A percentile compares a stretch with the other conserved stretches of the same genome.
Conservation (phyloP, 2,113 vertebrate species). For the Ancistrus triradiatus region DNA sequence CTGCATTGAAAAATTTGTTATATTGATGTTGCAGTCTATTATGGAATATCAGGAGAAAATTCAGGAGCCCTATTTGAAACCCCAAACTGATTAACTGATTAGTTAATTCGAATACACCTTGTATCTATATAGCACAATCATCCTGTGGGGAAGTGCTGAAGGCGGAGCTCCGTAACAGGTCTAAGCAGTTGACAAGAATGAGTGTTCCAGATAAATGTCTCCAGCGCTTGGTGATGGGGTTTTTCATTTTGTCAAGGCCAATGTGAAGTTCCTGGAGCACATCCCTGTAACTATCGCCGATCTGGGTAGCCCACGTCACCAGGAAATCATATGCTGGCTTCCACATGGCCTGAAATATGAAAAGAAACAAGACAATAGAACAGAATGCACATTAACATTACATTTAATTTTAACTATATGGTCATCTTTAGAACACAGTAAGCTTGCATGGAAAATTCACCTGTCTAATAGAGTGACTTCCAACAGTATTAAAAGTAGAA, state of each 20-base stretch:
- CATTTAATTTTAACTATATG: too few relatives aligned
- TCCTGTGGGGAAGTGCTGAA: conserved; percentile 81
- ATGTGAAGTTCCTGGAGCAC: conserved; percentile 94
- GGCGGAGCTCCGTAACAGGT: conserved; percentile 83
- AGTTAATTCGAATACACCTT: conserved; percentile 7
- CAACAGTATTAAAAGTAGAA: too few relatives aligned
- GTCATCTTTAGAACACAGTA: too few relatives aligned
- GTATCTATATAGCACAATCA: conserved; percentile 81
- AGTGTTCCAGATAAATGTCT: conserved; percentile 92
- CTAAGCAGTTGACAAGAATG: conserved; percentile 92
- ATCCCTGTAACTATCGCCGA: conserved; percentile 94
- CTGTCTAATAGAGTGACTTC: too few relatives aligned
- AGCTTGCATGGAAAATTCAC: too few relatives aligned
- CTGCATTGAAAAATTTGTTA: not conserved
- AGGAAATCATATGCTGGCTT: conserved; percentile 95
- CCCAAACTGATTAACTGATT: not conserved
- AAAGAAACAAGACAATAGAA: too few relatives aligned
- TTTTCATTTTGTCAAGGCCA: conserved; percentile 94
- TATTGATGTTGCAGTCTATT: too few relatives aligned
- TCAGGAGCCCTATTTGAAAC: not conserved
- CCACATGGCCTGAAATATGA: conserved; percentile 86
- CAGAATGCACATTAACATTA: too few relatives aligned
- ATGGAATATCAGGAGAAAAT: not conserved
- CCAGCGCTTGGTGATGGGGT: conserved; percentile 94
- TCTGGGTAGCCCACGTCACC: conserved; percentile 91